Percentiles rank a stretch among this genome's conserved stretches.
phyloP scores from a whole-genome alignment of 2,797 vertebrate genomes.

The Anguilla pacifica region DNA sequence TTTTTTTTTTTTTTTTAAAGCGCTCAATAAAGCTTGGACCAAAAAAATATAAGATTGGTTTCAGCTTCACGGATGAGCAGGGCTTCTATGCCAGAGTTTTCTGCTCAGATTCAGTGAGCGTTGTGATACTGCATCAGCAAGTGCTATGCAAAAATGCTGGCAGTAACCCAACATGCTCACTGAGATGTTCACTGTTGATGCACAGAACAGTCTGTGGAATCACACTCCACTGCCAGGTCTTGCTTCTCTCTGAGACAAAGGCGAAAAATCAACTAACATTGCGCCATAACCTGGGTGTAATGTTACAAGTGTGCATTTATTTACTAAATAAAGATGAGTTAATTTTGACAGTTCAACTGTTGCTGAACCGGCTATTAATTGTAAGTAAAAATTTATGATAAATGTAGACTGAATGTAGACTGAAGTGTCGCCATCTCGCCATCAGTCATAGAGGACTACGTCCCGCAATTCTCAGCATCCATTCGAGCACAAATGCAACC shows the following conservation, averaged over 20 bases:
- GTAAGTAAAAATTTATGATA: background rate
- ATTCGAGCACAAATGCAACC: background rate
- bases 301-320: background rate
- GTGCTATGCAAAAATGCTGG: background rate
- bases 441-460: background rate
- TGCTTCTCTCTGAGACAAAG: background rate
- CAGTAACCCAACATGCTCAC: background rate
- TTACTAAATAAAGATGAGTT: background rate
- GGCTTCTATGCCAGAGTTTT: background rate
- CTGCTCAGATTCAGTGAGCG: background rate
- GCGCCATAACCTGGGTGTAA: no score
- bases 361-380: background rate
- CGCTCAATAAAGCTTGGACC: constrained; percentile 24
- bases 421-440: background rate
- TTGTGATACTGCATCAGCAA: background rate
- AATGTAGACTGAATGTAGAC: background rate
- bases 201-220: background rate
- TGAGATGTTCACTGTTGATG: background rate
- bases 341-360: background rate
- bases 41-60: background rate
- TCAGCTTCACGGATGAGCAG: background rate
- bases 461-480: background rate
- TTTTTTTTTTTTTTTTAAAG: constrained; percentile 54
- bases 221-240: no score
- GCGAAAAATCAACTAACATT: background rate